phyloP scores from a whole-genome alignment of 2,113 vertebrate genomes.

The Crotalus horridus region DNA sequence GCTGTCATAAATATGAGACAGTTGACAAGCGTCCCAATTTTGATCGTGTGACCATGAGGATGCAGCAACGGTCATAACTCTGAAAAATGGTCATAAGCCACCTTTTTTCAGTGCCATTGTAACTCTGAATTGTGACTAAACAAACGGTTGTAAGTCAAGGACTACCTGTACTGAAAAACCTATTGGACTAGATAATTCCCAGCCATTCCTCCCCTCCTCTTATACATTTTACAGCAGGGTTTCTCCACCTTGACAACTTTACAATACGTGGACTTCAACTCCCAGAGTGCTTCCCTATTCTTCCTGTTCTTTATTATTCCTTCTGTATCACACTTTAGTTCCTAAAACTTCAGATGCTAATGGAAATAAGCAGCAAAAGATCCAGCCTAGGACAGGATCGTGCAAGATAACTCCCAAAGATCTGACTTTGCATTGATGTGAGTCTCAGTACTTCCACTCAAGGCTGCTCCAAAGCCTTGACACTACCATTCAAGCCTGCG shows the following conservation, averaged over 20 bases:
- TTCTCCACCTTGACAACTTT: background rate
- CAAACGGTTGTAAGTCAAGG: background rate
- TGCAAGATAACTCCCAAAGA: background rate
- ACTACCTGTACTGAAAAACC: background rate
- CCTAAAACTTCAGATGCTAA: background rate
- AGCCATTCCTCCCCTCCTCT: background rate
- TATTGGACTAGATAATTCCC: too few relatives aligned
- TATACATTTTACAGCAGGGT: background rate
- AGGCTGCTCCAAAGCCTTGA: background rate
- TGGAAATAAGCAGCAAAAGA: background rate
- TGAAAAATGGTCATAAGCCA: background rate
- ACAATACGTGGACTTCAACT: background rate
- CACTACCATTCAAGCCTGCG: background rate
- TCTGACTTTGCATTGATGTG: background rate
- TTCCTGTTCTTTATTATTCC: background rate
- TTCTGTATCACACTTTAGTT: background rate
- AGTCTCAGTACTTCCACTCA: background rate
- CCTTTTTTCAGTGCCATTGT: background rate
- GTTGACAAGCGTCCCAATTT: background rate
- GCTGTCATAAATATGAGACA: background rate
- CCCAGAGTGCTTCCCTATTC: background rate
- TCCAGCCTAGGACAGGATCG: background rate
- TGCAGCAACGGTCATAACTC: background rate
- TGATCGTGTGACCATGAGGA: background rate
- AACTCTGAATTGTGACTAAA: background rate